Percentiles rank a stretch among this genome's conserved stretches.
Conservation (phyloP, 1,140 invertebrate genomes). For the Drosophila takahashii region DNA sequence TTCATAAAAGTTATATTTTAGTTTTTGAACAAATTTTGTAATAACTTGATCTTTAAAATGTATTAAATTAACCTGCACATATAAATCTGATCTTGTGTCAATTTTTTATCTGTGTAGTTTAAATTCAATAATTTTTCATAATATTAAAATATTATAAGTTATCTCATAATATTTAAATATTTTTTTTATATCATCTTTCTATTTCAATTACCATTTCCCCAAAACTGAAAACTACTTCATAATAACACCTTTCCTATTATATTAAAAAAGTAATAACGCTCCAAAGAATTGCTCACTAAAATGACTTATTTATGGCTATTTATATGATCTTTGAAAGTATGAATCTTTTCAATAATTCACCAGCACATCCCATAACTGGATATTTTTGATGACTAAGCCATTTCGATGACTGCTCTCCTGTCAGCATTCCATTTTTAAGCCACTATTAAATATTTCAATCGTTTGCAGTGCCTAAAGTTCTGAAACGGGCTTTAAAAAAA, state of each 20-base stretch:
- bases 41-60: background rate
- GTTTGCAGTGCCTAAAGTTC: constrained; percentile 5
- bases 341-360: constrained; percentile 7
- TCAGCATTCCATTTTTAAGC: constrained; percentile 23
- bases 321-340: background rate
- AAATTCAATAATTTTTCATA: too few species aligned
- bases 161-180: too few species aligned
- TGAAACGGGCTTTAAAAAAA: constrained; percentile 14
- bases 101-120: too few species aligned
- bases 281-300: background rate
- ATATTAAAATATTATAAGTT: too few species aligned
- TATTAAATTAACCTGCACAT: too few species aligned
- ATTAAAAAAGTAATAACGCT: background rate
- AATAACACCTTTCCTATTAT: background rate
- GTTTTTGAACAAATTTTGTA: too few species aligned
- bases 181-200: background rate
- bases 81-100: too few species aligned
- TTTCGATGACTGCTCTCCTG: constrained; percentile 18
- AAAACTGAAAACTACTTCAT: background rate
- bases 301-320: background rate
- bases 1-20: too few species aligned
- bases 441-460: constrained; percentile 37
- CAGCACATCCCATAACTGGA: constrained; percentile 1
- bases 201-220: background rate
- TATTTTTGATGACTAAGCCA: constrained; percentile 24